Evolutionary conservation across 2,888 invertebrate species (phyloP).

Genomic region (Acronicta psi): DNA sequence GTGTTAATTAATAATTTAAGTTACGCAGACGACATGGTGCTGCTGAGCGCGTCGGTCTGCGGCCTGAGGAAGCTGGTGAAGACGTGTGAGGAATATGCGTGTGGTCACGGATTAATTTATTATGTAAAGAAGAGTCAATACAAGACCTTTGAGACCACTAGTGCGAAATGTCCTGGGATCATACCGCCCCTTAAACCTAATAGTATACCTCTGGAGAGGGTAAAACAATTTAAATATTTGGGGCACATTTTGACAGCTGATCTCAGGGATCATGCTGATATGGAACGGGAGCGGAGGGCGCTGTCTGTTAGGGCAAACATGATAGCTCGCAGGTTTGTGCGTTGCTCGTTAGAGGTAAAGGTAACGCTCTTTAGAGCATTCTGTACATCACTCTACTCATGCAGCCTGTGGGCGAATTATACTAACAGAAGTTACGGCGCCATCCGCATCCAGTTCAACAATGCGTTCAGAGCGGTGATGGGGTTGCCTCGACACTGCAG

Average conservation of each 20-base stretch:
- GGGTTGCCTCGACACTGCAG: slow-evolving; percentile 6
- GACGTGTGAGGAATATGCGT: no score
- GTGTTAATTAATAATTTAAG: no score
- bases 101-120: no score
- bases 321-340: not conserved
- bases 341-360: not conserved
- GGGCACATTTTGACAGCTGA: not conserved
- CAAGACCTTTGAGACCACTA: no score
- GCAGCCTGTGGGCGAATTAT: slow-evolving; percentile 4
- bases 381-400: slow-evolving; percentile 8
- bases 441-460: slow-evolving; percentile 8
- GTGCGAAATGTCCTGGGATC: no score
- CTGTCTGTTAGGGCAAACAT: not conserved
- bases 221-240: no score
- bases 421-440: slow-evolving; percentile 1
- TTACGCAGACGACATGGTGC: no score
- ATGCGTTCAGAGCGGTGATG: slow-evolving; percentile 7
- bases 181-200: no score
- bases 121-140: no score
- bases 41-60: no score
- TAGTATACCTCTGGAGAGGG: no score
- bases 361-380: slow-evolving; percentile 3
- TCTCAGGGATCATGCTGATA: not conserved
- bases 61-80: no score
- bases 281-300: slow-evolving; percentile 2